Base-by-base conservation (phyloP, 2,797 vertebrate genomes). In the Stomatorhinus walkeri region DNA sequence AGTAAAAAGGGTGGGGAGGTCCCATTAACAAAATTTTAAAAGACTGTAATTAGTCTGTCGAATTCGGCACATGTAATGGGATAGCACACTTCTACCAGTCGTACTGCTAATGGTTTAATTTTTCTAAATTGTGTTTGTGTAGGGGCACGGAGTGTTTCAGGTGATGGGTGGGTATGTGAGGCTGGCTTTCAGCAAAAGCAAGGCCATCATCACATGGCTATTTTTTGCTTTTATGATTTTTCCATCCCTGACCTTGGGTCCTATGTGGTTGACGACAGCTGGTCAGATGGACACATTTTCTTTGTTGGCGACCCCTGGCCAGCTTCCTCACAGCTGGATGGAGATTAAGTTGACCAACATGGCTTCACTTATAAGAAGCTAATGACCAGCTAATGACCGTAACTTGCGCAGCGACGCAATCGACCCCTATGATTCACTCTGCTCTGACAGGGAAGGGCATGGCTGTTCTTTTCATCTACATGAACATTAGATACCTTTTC, bases 401-500 rank as follows among this genome's bases (percentile, higher is more conserved):
- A 9, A 51, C 9, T 16, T 56, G 84, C 2, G n/a, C 32, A 22
- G 28, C 24, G 14, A 19, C 8, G 19, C 51, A 9, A 22, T 40
- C 7, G 16, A 40, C 51, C 24, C 52, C 52, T 36, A 59, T 87
- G 36, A 87, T 56, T 87, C 52, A 87, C 28, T 59, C 52, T 87
- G 6, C 52, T 87, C 28, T 87, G 85, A 56, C 85, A 43, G 85
- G 6, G 32, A 40, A 40, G 51, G 14, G 52, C 49, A 36, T 2
- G 52, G 16, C 32, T 22, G 51, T 16, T 85, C 81, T 87, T 87
- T 87, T 40, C 85, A 87, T 87, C 85, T 56, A n/a, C 22, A 87
- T 59, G 14, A 16, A 9, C 24, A 40, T 56, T 56, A 36, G 85
- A 86, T 10, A 28, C 22, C 36, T 61, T 76, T 6, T 84, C 88